These are phyloP conservation scores for Myanophis thanlyinensis DNA, from an alignment of 2,113 vertebrate species.

Conservation along the genomic window DNA sequence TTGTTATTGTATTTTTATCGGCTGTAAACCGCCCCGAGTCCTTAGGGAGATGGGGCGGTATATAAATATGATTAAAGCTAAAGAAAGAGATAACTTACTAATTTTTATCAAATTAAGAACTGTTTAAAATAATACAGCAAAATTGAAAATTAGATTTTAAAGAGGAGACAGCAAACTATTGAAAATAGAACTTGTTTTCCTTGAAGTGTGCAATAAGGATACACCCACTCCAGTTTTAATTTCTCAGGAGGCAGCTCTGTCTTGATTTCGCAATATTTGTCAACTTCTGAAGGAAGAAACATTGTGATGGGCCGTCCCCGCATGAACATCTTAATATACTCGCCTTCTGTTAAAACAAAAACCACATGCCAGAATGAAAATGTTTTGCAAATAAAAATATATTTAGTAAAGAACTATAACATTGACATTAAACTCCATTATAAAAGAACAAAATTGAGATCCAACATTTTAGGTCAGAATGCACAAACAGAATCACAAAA, in stretches of 20 bases:
- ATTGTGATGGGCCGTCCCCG: constrained; percentile 97
- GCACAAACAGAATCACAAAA: background rate
- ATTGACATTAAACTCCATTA: constrained; percentile 20
- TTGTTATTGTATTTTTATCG: too few species aligned
- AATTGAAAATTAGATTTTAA: background rate
- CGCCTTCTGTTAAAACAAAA: constrained; percentile 87
- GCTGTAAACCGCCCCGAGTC: too few species aligned
- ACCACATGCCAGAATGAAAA: constrained; percentile 48
- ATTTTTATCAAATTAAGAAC: background rate
- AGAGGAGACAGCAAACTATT: background rate
- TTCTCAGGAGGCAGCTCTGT: constrained; percentile 91
- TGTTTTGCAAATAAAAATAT: constrained; percentile 30
- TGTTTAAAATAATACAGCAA: background rate
- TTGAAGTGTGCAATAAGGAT: constrained; percentile 78
- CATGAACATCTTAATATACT: constrained; percentile 99
- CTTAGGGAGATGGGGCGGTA: too few species aligned
- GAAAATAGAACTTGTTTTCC: background rate
- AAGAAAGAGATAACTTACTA: background rate
- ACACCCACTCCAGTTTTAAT: constrained; percentile 98
- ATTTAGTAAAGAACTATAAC: constrained; percentile 13
- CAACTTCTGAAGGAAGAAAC: constrained; percentile 95
- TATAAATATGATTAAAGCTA: too few species aligned
- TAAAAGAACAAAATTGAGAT: background rate
- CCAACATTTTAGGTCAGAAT: background rate
- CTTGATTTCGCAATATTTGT: constrained; percentile 89